These are phyloP conservation scores for Agrypnia vestita DNA, from an alignment of 1,140 invertebrate species.

Conservation along the genomic window DNA sequence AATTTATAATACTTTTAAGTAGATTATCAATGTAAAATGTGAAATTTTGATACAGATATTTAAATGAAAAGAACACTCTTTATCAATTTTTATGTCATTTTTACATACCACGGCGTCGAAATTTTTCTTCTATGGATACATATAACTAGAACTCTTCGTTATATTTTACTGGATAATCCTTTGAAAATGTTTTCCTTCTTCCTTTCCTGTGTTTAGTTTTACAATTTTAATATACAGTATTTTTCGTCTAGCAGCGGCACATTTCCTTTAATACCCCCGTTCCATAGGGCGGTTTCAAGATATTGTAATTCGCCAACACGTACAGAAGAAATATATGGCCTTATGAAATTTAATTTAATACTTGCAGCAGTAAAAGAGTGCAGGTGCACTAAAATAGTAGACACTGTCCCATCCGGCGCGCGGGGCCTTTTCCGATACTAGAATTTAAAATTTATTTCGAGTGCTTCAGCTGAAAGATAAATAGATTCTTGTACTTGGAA, in stretches of 20 bases:
- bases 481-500: conserved; percentile 14
- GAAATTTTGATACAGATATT: no score
- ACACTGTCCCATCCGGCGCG: conserved; percentile 2
- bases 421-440: conserved; percentile 7
- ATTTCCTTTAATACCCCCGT: neutral
- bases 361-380: conserved; percentile 39
- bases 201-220: neutral
- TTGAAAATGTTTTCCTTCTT: neutral
- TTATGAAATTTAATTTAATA: conserved; percentile 57
- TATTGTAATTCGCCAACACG: conserved; percentile 47
- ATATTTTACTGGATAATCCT: no score
- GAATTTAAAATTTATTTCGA: conserved; percentile 36
- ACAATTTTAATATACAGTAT: neutral
- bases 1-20: no score
- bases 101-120: no score
- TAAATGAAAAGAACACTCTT: no score
- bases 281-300: conserved; percentile 25
- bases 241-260: neutral
- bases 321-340: conserved; percentile 53
- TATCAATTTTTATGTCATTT: no score
- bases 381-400: conserved; percentile 27
- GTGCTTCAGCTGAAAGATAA: conserved; percentile 19
- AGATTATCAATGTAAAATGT: no score
- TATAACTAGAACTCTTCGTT: no score
- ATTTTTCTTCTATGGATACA: no score